Conservation (phyloP, 2,113 vertebrate species). For the Aptenodytes patagonicus region DNA sequence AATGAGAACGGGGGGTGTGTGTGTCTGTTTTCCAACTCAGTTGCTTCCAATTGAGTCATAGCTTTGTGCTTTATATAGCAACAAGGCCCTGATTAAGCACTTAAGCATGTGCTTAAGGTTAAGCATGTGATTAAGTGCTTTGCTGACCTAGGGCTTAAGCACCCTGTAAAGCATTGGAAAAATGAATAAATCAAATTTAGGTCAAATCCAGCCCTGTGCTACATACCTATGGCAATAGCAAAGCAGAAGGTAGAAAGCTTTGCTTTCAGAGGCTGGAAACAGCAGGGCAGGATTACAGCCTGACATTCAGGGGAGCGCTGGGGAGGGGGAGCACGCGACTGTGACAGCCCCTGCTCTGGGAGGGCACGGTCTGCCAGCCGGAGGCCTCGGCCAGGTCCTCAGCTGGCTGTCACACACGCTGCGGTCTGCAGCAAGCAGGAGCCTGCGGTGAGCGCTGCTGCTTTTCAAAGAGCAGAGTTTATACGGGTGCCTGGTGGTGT, state of each 20-base stretch:
- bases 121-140: constrained; percentile 63
- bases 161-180: constrained; percentile 53
- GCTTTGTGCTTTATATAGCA: constrained; percentile 53
- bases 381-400: not conserved
- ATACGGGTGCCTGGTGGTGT: accelerated
- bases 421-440: not conserved
- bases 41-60: constrained; percentile 22
- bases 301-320: not conserved
- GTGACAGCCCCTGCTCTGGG: not conserved
- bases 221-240: constrained; percentile 9
- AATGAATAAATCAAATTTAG: constrained; percentile 65
- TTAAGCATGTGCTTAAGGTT: constrained; percentile 68
- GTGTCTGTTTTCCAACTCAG: not conserved
- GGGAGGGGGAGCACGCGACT: not conserved
- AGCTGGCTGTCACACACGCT: constrained; percentile 14
- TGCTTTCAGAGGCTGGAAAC: not conserved
- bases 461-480: not conserved
- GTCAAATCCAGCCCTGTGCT: constrained; percentile 29
- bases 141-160: constrained; percentile 62
- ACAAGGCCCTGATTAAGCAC: constrained; percentile 53
- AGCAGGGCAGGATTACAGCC: constrained; percentile 32
- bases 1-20: not conserved
- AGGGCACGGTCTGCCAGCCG: not conserved
- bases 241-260: constrained; percentile 27
- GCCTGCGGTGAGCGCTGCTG: not conserved